Percentiles rank a stretch among this genome's conserved stretches.
phyloP scores from a whole-genome alignment of 2,888 invertebrate genomes.

The Cryptocheilus praepositus region DNA sequence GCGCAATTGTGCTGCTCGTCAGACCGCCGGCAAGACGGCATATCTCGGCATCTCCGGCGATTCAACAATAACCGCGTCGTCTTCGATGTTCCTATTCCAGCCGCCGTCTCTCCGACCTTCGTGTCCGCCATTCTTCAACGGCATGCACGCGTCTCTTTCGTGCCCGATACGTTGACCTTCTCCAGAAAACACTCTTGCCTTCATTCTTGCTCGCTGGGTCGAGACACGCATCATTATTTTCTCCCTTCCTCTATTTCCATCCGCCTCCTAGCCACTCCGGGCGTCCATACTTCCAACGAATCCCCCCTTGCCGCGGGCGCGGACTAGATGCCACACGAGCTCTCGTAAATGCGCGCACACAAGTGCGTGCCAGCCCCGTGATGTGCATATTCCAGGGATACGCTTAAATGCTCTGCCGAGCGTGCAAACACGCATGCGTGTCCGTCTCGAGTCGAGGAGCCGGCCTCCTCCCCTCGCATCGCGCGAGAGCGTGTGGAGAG shows the following conservation, averaged over 20 bases:
- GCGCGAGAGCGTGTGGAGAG: neutral
- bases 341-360: conserved; percentile 29
- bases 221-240: conserved; percentile 53
- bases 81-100: too few relatives aligned
- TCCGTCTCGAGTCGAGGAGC: conserved; percentile 27
- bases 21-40: too few relatives aligned
- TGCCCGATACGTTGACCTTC: conserved; percentile 59
- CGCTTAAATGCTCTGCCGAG: conserved; percentile 48
- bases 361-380: conserved; percentile 18
- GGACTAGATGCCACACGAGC: conserved; percentile 34
- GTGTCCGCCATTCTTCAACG: conserved; percentile 44
- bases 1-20: too few relatives aligned
- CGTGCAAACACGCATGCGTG: conserved; percentile 53
- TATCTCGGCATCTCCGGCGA: too few relatives aligned
- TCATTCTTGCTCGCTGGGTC: conserved; percentile 55
- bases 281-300: neutral
- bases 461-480: conserved; percentile 7
- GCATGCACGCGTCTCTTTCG: conserved; percentile 35
- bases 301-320: neutral
- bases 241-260: conserved; percentile 16
- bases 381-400: conserved; percentile 41
- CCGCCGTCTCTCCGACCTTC: conserved; percentile 40
- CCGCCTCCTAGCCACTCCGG: conserved; percentile 13
- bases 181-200: conserved; percentile 59
- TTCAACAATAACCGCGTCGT: too few relatives aligned